Percentiles rank a stretch among this genome's conserved stretches.
Evolutionary conservation across 2,888 invertebrate species (phyloP).

Genomic region (Meganola albula): DNA sequence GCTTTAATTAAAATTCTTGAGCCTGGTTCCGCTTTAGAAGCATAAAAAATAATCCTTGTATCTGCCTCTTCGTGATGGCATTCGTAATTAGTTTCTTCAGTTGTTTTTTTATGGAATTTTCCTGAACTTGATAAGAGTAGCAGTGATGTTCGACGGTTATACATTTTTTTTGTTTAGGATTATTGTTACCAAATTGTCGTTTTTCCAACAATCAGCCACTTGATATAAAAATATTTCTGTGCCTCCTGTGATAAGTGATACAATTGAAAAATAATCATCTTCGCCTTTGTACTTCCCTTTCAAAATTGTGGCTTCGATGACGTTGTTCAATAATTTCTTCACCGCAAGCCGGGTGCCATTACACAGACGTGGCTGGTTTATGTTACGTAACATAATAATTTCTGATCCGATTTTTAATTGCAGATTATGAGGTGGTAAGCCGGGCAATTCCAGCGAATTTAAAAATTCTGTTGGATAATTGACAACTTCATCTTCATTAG

Average conservation of each 20-base stretch:
- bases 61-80: conserved; percentile 21
- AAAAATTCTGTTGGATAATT: conserved; percentile 21
- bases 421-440: conserved; percentile 16
- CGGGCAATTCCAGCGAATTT: conserved; percentile 21
- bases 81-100: conserved; percentile 19
- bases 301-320: conserved; percentile 14
- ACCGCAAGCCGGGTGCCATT: conserved; percentile 13
- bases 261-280: too few relatives aligned
- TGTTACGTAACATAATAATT: conserved; percentile 14
- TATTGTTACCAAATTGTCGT: too few relatives aligned
- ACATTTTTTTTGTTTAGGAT: too few relatives aligned
- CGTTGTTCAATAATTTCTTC: conserved; percentile 11
- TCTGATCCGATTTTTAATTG: conserved; percentile 12
- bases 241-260: too few relatives aligned
- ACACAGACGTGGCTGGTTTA: conserved; percentile 8
- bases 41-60: conserved; percentile 27
- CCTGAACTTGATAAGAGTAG: not conserved
- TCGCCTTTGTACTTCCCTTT: conserved; percentile 12
- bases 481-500: conserved; percentile 13
- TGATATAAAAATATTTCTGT: too few relatives aligned
- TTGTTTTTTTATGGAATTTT: conserved; percentile 10
- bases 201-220: too few relatives aligned
- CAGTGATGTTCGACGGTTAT: not conserved
- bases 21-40: conserved; percentile 19
- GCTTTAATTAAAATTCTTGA: conserved; percentile 24